Evolutionary conservation across 1,140 invertebrate species (phyloP).

Genomic region (Propsilocerus akamusi): DNA sequence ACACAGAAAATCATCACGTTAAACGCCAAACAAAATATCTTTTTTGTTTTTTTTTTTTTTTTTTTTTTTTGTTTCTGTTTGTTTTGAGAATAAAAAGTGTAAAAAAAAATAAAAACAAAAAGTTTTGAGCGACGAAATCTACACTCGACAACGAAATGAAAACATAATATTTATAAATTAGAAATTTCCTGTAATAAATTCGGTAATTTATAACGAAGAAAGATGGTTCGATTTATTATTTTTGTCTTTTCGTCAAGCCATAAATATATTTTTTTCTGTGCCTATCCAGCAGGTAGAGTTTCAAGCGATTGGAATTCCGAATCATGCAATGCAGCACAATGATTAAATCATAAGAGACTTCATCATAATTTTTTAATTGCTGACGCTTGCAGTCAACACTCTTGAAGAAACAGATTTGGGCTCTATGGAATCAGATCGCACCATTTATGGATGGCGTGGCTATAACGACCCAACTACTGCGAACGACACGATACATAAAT

Average conservation of each 20-base stretch:
- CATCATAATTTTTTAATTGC: too few species aligned
- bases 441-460: too few species aligned
- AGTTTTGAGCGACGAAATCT: neutral
- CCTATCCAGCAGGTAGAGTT: too few species aligned
- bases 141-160: neutral
- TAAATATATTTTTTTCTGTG: too few species aligned
- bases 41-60: neutral
- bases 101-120: neutral
- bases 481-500: too few species aligned
- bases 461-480: too few species aligned
- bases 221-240: neutral
- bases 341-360: too few species aligned
- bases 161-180: slow-evolving; percentile 1
- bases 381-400: too few species aligned
- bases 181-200: slow-evolving; percentile 2
- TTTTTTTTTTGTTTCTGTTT: neutral
- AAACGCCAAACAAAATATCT: neutral
- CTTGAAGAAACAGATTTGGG: too few species aligned
- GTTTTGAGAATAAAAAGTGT: neutral
- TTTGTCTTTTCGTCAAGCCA: slow-evolving; percentile 1
- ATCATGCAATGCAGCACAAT: too few species aligned
- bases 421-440: too few species aligned
- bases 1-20: neutral
- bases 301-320: too few species aligned
- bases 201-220: neutral